phyloP scores from a whole-genome alignment of 2,113 vertebrate genomes.

The Ictalurus furcatus region DNA sequence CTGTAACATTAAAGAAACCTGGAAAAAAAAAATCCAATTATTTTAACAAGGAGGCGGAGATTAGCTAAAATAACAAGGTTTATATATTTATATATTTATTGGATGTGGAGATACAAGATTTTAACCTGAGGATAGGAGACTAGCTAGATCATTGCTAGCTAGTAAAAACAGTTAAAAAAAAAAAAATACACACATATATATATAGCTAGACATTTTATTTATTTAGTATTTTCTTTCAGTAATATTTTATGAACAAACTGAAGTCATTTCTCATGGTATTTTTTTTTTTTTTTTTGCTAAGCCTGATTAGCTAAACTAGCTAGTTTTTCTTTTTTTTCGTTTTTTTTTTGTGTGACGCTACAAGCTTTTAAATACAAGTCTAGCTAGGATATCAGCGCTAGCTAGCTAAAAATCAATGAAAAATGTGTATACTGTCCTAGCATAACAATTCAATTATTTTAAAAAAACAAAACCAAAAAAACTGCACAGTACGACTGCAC shows the following conservation, averaged over 20 bases:
- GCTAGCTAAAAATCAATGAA: not conserved
- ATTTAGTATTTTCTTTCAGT: no score
- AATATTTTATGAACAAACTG: no score
- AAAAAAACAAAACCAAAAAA: no score
- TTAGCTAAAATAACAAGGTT: not conserved
- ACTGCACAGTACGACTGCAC: no score
- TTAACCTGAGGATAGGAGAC: not conserved
- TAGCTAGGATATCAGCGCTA: not conserved
- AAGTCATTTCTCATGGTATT: no score
- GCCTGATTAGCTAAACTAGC: not conserved
- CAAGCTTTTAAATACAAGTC: not conserved
- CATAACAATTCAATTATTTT: no score
- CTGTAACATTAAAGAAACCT: not conserved
- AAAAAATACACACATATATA: no score
- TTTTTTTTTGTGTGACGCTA: not conserved
- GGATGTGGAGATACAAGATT: not conserved
- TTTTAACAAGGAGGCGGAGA: not conserved
- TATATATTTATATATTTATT: not conserved
- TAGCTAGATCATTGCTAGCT: not conserved
- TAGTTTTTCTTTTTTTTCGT: not conserved
- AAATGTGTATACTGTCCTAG: no score
- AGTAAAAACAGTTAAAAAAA: not conserved
- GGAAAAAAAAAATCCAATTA: not conserved
- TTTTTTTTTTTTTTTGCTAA: not conserved
- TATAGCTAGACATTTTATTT: no score